Percentiles rank a stretch among this genome's conserved stretches.
phyloP scores from a whole-genome alignment of 2,113 vertebrate species.

The Paracanthobrama guichenoti region DNA sequence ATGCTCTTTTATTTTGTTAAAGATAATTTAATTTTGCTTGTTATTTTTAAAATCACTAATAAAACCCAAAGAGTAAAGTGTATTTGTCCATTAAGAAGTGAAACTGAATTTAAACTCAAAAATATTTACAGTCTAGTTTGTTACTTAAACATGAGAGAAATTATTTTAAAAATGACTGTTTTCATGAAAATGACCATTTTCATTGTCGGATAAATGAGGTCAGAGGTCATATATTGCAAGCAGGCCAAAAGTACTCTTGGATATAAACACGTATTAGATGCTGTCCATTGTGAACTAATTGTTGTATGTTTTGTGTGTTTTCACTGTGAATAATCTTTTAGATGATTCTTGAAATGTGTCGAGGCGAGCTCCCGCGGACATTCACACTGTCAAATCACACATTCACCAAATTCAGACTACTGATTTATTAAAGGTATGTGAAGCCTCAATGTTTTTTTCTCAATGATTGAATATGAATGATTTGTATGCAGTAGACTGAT shows the following conservation, averaged over 20 bases:
- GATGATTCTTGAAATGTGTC: conserved; percentile 75
- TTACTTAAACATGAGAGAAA: too few relatives aligned
- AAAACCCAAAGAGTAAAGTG: too few relatives aligned
- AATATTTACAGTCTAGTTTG: too few relatives aligned
- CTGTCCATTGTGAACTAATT: background rate
- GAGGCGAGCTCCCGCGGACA: conserved; percentile 74
- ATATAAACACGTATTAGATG: background rate
- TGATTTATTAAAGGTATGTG: conserved; percentile 70
- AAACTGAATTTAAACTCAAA: too few relatives aligned
- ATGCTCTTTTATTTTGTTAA: background rate
- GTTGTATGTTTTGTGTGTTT: background rate
- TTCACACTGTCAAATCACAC: conserved; percentile 74
- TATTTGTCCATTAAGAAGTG: too few relatives aligned
- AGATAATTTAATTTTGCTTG: too few relatives aligned
- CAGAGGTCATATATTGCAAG: too few relatives aligned
- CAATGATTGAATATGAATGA: background rate
- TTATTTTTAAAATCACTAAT: too few relatives aligned
- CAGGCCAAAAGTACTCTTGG: background rate
- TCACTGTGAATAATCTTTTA: conserved; percentile 29
- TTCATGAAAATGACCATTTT: too few relatives aligned
- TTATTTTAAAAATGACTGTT: too few relatives aligned
- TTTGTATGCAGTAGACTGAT: too few relatives aligned
- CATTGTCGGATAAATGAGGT: too few relatives aligned
- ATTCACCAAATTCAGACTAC: conserved; percentile 71
- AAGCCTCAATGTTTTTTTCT: background rate